Evolutionary conservation across 2,797 vertebrate species (phyloP).

Genomic region (Harpagifer antarcticus): DNA sequence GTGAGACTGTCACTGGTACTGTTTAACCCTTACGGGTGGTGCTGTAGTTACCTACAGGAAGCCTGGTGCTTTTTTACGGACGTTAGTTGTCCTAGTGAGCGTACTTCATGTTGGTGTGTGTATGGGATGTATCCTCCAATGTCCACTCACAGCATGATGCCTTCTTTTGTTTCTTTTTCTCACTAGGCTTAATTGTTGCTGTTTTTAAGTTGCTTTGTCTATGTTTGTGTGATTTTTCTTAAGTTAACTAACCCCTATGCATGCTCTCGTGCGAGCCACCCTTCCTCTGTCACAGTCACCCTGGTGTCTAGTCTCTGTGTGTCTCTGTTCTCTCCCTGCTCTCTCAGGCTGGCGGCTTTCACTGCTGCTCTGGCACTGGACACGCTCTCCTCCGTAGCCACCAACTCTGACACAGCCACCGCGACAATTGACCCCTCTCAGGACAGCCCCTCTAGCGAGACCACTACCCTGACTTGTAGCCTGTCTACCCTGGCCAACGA

Average conservation of each 20-base stretch:
- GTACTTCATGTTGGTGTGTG: conserved; percentile 79
- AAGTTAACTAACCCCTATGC: conserved; percentile 77
- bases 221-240: conserved; percentile 63
- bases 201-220: conserved; percentile 75
- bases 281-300: conserved; percentile 84
- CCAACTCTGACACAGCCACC: conserved; percentile 97
- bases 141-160: conserved; percentile 84
- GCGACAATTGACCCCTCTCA: conserved; percentile 96
- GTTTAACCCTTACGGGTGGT: conserved; percentile 78
- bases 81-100: conserved; percentile 63
- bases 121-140: conserved; percentile 76
- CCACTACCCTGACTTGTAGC: conserved; percentile 96
- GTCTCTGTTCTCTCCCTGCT: conserved; percentile 89
- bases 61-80: conserved; percentile 57
- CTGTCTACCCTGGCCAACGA: conserved; percentile 90
- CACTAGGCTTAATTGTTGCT: conserved; percentile 68
- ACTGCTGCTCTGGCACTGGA: conserved; percentile 93
- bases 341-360: conserved; percentile 93
- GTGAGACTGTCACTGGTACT: conserved; percentile 80
- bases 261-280: conserved; percentile 72
- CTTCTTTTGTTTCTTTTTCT: conserved; percentile 57
- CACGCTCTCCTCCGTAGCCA: conserved; percentile 96
- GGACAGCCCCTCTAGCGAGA: conserved; percentile 98
- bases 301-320: conserved; percentile 91
- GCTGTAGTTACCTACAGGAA: conserved; percentile 65